Conservation (phyloP, 2,888 invertebrate species). For the Altica lythri region DNA sequence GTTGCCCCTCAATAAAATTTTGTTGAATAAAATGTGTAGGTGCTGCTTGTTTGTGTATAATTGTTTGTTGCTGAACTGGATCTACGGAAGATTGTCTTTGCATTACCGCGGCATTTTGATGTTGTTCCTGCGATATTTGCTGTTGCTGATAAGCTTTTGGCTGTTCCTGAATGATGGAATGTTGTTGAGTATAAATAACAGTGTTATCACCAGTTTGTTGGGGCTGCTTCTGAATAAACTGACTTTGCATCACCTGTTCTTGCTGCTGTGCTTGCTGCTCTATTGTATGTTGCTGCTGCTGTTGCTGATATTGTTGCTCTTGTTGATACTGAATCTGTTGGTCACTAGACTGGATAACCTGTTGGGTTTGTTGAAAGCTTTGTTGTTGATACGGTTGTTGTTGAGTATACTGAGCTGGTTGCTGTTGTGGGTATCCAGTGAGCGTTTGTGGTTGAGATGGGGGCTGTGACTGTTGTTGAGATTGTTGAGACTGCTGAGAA, state of each 20-base stretch:
- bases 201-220: slow-evolving; percentile 32
- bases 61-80: slow-evolving; percentile 50
- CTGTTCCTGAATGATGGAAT: slow-evolving; percentile 23
- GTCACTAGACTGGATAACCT: slow-evolving; percentile 34
- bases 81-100: slow-evolving; percentile 46
- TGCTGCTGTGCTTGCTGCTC: slow-evolving; percentile 26
- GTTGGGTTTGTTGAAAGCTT: slow-evolving; percentile 37
- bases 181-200: slow-evolving; percentile 27
- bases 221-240: slow-evolving; percentile 33
- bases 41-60: slow-evolving; percentile 48
- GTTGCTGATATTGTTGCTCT: slow-evolving; percentile 33
- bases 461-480: slow-evolving; percentile 56
- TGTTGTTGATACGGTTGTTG: slow-evolving; percentile 35
- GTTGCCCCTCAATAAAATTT: slow-evolving; percentile 51
- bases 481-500: slow-evolving; percentile 55
- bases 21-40: slow-evolving; percentile 51
- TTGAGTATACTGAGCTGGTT: slow-evolving; percentile 40
- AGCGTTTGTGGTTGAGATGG: slow-evolving; percentile 31
- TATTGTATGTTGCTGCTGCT: slow-evolving; percentile 35
- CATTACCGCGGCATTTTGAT: slow-evolving; percentile 40
- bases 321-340: slow-evolving; percentile 37
- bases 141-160: slow-evolving; percentile 18
- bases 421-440: slow-evolving; percentile 41
- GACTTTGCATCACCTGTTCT: slow-evolving; percentile 39
- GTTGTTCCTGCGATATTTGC: slow-evolving; percentile 53